Conservation (phyloP, 2,888 invertebrate species). For the Perizoma flavofasciatum region DNA sequence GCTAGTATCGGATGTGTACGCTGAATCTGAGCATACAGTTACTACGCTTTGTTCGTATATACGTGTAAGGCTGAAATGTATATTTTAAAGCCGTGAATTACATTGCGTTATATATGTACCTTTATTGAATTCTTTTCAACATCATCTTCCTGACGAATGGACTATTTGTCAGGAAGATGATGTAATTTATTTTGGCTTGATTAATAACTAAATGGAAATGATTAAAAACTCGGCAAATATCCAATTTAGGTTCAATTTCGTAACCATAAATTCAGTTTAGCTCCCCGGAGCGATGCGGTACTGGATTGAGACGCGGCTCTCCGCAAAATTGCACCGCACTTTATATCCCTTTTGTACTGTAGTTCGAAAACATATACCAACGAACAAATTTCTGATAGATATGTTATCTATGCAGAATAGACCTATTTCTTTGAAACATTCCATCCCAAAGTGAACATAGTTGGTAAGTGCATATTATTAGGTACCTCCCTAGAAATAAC, state of each 20-base stretch:
- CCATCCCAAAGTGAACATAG: no score
- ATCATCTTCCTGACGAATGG: constrained; percentile 49
- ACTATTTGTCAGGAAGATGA: constrained; percentile 24
- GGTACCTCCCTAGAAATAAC: no score
- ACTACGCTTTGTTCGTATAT: no score
- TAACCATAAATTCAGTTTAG: constrained; percentile 80
- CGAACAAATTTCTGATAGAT: no score
- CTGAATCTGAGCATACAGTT: no score
- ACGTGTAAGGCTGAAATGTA: no score
- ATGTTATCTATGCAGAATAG: no score
- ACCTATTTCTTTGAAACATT: no score
- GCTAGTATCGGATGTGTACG: no score
- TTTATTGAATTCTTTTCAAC: constrained; percentile 31
- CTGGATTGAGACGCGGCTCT: constrained; percentile 63
- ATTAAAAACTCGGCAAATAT: constrained; percentile 70
- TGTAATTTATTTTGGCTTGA: constrained; percentile 58
- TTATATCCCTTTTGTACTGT: constrained; percentile 76
- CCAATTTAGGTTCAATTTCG: constrained; percentile 82
- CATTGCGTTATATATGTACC: no score
- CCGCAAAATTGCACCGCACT: constrained; percentile 74
- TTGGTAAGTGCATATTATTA: no score
- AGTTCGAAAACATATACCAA: constrained; percentile 60
- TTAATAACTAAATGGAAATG: constrained; percentile 71
- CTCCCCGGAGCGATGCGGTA: constrained; percentile 67
- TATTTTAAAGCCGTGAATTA: no score